These are phyloP conservation scores for Melopsittacus undulatus DNA, from an alignment of 2,797 vertebrate species.

Conservation along the genomic window DNA sequence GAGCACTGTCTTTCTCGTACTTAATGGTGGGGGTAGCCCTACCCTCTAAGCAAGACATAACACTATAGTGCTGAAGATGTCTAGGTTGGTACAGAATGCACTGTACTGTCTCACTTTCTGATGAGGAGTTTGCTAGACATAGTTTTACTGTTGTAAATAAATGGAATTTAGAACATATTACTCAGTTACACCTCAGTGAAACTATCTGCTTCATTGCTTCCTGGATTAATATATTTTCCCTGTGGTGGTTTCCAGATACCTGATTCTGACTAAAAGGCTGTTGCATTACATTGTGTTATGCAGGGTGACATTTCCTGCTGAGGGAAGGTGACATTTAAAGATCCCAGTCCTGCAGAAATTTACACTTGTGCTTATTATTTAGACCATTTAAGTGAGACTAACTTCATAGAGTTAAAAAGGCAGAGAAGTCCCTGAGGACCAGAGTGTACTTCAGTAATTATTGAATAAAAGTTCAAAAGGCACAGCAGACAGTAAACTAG, in stretches of 20 bases:
- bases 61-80: accelerated
- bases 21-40: background rate
- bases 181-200: background rate
- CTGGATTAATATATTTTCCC: constrained; percentile 18
- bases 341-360: constrained; percentile 17
- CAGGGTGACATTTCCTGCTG: constrained; percentile 24
- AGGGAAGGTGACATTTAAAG: constrained; percentile 21
- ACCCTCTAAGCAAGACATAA: background rate
- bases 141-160: background rate
- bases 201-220: background rate
- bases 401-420: background rate
- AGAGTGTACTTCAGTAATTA: background rate
- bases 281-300: background rate
- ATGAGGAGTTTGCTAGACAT: background rate
- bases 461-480: constrained; percentile 3
- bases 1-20: background rate
- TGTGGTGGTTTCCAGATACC: constrained; percentile 34
- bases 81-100: background rate
- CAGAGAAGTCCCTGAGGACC: background rate
- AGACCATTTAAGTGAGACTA: background rate
- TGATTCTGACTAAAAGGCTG: constrained; percentile 24
- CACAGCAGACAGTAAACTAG: background rate
- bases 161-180: background rate
- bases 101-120: background rate
- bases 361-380: background rate